Conservation (phyloP, 1,140 invertebrate genomes). For the Papilio aristodemus region DNA sequence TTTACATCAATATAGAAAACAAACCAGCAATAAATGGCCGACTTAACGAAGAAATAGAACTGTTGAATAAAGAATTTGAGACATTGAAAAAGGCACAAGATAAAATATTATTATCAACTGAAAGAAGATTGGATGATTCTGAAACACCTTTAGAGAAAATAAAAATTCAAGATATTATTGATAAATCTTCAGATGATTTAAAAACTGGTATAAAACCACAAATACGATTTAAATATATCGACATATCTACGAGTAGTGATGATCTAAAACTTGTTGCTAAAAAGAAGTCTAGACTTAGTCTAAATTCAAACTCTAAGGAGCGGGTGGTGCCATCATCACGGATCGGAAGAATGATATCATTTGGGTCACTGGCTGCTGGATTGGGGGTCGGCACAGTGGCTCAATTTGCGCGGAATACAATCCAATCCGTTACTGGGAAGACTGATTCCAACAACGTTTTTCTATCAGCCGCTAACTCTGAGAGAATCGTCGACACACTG, state of each 20-base stretch:
- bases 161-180: background rate
- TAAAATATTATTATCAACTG: constrained; percentile 29
- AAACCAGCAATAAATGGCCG: constrained; percentile 56
- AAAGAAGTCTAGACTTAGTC: constrained; percentile 65
- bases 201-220: constrained; percentile 4
- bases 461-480: background rate
- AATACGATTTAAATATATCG: background rate
- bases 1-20: constrained; percentile 49
- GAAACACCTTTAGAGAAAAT: constrained; percentile 49
- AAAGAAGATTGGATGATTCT: constrained; percentile 36
- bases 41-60: constrained; percentile 67
- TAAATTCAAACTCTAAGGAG: constrained; percentile 90
- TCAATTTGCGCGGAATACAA: constrained; percentile 92
- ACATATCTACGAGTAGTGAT: background rate
- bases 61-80: constrained; percentile 71
- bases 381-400: constrained; percentile 94
- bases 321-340: constrained; percentile 93
- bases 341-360: constrained; percentile 93
- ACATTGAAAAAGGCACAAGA: constrained; percentile 56
- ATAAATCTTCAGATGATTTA: background rate
- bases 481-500: background rate
- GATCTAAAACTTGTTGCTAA: constrained; percentile 64
- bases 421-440: constrained; percentile 84
- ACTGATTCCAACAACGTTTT: constrained; percentile 81
- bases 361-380: constrained; percentile 94